phyloP scores from a whole-genome alignment of 2,113 vertebrate species.

The Pseudorhombus dupliciocellatus region DNA sequence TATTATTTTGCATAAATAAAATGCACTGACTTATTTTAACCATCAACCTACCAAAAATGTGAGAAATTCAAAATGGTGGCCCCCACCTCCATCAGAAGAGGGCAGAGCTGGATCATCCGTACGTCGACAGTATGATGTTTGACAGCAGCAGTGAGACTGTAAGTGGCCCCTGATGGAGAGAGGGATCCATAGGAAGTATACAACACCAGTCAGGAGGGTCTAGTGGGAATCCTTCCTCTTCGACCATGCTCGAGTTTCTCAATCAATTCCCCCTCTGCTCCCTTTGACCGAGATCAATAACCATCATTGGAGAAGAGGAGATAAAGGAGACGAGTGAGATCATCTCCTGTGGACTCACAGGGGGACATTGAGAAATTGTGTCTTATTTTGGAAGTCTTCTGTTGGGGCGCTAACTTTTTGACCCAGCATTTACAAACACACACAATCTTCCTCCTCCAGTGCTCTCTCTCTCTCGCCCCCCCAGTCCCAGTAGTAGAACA shows the following conservation, averaged over 20 bases:
- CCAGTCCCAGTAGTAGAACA: constrained; percentile 30
- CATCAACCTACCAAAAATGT: neutral
- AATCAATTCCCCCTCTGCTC: constrained; percentile 71
- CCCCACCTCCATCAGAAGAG: neutral
- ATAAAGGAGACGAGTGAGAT: constrained; percentile 72
- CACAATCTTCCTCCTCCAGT: neutral
- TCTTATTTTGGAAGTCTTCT: constrained; percentile 1
- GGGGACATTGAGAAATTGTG: constrained; percentile 27
- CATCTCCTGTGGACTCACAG: constrained; percentile 49
- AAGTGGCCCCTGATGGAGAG: constrained; percentile 66
- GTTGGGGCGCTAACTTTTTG: neutral
- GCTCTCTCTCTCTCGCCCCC: neutral
- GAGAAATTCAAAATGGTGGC: neutral
- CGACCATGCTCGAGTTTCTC: constrained; percentile 69
- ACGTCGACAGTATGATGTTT: constrained; percentile 61
- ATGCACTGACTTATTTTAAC: neutral
- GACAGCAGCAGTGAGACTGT: constrained; percentile 57
- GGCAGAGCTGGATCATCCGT: neutral
- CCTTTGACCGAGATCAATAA: constrained; percentile 74
- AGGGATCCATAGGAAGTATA: constrained; percentile 52
- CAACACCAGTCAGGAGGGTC: constrained; percentile 53
- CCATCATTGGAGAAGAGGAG: constrained; percentile 66
- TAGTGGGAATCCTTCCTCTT: constrained; percentile 61
- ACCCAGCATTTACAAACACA: neutral
- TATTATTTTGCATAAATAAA: neutral